A percentile compares a stretch with the other conserved stretches of the same genome.
These are phyloP conservation scores for Miniopterus natalensis DNA, from an alignment of 2,113 vertebrate genomes.

Conservation along the genomic window DNA sequence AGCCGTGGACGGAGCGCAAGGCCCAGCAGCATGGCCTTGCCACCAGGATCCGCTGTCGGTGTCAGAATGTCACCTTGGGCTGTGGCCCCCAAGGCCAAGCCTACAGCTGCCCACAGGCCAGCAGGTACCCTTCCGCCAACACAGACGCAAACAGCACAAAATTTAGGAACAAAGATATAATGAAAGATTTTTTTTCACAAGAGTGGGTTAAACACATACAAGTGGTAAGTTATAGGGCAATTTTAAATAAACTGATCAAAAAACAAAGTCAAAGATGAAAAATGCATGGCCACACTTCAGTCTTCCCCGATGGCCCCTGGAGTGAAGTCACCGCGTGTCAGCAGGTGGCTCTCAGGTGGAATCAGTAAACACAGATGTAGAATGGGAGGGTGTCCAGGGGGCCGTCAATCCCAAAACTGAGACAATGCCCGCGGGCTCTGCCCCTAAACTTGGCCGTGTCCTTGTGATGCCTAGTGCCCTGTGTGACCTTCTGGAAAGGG, in stretches of 20 bases:
- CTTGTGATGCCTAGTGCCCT: background rate
- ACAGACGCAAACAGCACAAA: background rate
- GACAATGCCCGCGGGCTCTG: fast-evolving
- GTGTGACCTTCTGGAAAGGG: background rate
- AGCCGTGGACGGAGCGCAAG: too few species aligned
- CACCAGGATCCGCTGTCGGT: background rate
- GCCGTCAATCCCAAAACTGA: background rate
- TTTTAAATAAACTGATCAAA: conserved; percentile 52
- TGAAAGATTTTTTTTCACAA: conserved; percentile 26
- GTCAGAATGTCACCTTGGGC: background rate
- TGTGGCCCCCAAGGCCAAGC: background rate
- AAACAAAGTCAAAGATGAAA: conserved; percentile 12
- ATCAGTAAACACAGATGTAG: background rate
- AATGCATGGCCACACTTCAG: background rate
- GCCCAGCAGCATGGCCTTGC: background rate
- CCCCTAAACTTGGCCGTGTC: background rate
- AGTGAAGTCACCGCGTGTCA: fast-evolving
- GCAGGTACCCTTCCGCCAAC: background rate
- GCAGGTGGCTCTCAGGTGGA: background rate
- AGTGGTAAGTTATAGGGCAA: conserved; percentile 51
- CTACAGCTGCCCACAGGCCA: fast-evolving
- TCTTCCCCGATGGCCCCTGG: background rate
- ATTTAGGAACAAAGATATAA: conserved; percentile 39
- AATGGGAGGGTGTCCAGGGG: background rate
- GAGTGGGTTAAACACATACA: conserved; percentile 47